Evolutionary conservation across 2,888 invertebrate genomes (phyloP), one percentile per base, ranked within the genome.

Genomic region (Pachydiplax longipennis): DNA sequence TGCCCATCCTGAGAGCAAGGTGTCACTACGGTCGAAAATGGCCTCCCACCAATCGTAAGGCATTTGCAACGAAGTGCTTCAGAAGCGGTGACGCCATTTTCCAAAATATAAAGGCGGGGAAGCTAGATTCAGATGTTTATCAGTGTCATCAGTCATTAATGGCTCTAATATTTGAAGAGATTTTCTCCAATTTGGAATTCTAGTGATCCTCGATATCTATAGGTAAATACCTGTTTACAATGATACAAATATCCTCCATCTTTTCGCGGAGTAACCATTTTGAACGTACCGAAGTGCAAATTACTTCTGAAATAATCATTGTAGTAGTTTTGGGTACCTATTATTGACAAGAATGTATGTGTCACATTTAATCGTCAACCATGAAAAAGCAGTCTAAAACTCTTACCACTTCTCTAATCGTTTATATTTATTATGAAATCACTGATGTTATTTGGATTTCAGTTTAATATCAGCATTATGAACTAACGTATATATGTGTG

Each of bases 61-160:
- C 87, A 87, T 87, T 87, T 87, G 87, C 87, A 87, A 87, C 87
- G 87, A 87, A 87, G 87, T 87, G 87, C 87, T 87, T 37, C 87
- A 37, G 87, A 58, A 87, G 61, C 87, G 87, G 91, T 92, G 91
- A 92, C 92, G 92, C 92, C 92, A 92, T 92, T 91, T 92, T 91
- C 91, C 91, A 91, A 92, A 92, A 91, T 91, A 91, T 92, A 91
- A 91, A 91, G 92, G 92, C 92, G 92, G 92, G 92, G 91, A 91
- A 92, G 91, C 73, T 80, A 82, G 81, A 22, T 44, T 80, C 44
- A 73, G 31, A 58, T 90, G 80, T 80, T 91, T 91, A 82, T 65
- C 31, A 65, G 37, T 35, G 61, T 48, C 87, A 37, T 65, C 65
- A 61, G 31, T 61, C 35, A 65, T 87, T 61, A 65, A 87, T 87